A percentile compares a stretch with the other conserved stretches of the same genome.
These are phyloP conservation scores for Halcyon senegalensis DNA, from an alignment of 2,113 vertebrate species.

Conservation along the genomic window DNA sequence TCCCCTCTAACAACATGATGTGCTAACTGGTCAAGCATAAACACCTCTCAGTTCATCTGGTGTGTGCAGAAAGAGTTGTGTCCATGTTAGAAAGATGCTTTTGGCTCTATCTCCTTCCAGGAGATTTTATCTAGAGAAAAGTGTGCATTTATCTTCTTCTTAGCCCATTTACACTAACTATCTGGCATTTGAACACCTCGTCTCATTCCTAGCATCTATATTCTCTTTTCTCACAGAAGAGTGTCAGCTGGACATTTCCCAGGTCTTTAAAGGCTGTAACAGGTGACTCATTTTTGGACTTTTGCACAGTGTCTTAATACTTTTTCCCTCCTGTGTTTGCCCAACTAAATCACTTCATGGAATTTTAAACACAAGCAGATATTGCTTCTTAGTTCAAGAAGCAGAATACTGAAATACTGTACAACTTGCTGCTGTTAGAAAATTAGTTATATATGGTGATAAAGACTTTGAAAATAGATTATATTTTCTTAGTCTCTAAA, in stretches of 20 bases:
- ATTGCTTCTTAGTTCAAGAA: not conserved
- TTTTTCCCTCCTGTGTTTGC: not conserved
- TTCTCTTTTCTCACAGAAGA: not conserved
- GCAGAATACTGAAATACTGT: not conserved
- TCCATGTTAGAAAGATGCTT: not conserved
- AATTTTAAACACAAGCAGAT: not conserved
- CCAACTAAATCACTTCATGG: not conserved
- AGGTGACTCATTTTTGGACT: slow-evolving; percentile 1
- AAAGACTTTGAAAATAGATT: not conserved
- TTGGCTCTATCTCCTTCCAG: not conserved
- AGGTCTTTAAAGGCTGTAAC: not conserved
- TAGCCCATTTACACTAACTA: not conserved
- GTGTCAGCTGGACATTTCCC: not conserved
- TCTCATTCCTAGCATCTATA: not conserved
- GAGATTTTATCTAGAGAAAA: not conserved
- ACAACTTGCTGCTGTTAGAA: not conserved
- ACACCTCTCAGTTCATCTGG: rapidly evolving
- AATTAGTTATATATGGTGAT: not conserved
- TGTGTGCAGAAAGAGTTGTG: rapidly evolving
- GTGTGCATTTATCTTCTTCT: not conserved
- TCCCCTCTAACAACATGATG: not conserved
- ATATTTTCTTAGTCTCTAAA: not conserved
- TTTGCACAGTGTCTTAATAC: not conserved
- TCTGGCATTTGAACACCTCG: not conserved
- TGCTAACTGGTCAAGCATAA: not conserved